Base-by-base conservation (phyloP, 2,888 invertebrate genomes). In the Mimas tiliae region DNA sequence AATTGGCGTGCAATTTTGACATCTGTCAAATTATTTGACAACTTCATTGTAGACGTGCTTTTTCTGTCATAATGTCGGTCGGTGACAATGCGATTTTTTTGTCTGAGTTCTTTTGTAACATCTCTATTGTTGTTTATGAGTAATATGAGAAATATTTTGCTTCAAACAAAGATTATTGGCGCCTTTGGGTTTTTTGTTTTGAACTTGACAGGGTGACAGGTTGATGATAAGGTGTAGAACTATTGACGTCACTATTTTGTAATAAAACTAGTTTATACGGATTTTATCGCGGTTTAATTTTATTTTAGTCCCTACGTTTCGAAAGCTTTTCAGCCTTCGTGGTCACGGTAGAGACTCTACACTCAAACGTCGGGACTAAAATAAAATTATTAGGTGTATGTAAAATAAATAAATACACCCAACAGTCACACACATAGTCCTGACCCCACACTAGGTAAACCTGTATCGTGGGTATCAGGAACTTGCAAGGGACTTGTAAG, bases 11-110 rank as follows among this genome's bases (percentile, higher is more conserved):
- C 81, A 81, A 42, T 80, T 81, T 80, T 88, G 90, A 90, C 91
- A 90, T 88, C 87, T 91, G 91, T 91, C 92, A 90, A 87, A 90
- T 86, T 84, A 89, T 81, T 76, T 86, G 89, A 91, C 88, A 86
- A 77, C 87, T 90, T 72, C 78, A 86, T 88, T 80, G 75, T 78
- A 75, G 78, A 76, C 70, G 77, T 74, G 83, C 80, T 83, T 80
- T 77, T 72, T 67, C 62, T 50, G 62, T 16, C 65, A 38, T 38
- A 42, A 58, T n/a, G 16, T 62, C 55, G 72, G 63, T 64, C 67
- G 67, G 68, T 76, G 73, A 80, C 78, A 74, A 78, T 69, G 76
- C 73, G 51, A 64, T 74, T 72, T 74, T 72, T 70, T 69, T 69
- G 53, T 52, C 47, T 33, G 62, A 71, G 75, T 73, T 74, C 69